Evolutionary conservation across 2,797 vertebrate species (phyloP).

Genomic region (Leptatherina wallacei): DNA sequence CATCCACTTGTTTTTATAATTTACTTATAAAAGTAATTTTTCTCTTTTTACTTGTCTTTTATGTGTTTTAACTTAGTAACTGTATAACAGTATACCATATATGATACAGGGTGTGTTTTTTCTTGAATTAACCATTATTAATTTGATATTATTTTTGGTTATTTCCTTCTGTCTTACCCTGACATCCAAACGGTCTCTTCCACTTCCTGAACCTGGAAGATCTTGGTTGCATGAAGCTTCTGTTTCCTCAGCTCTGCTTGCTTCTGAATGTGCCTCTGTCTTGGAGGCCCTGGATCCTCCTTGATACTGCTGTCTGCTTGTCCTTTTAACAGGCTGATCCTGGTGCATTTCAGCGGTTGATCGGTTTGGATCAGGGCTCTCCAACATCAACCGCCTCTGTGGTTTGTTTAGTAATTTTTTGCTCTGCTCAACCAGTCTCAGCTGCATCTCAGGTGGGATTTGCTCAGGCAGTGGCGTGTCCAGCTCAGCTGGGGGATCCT

Average conservation of each 20-base stretch:
- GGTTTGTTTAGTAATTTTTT: slow-evolving; percentile 53
- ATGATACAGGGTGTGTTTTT: not conserved
- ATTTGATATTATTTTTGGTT: not conserved
- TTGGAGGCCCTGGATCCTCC: slow-evolving; percentile 37
- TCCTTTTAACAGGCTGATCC: slow-evolving; percentile 36
- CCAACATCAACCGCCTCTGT: slow-evolving; percentile 36
- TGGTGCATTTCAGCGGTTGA: slow-evolving; percentile 32
- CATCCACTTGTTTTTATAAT: too few relatives aligned
- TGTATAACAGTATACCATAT: not conserved
- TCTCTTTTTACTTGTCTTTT: too few relatives aligned
- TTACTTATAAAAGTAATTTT: too few relatives aligned
- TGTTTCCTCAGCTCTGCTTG: slow-evolving; percentile 20
- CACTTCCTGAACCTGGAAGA: slow-evolving; percentile 29
- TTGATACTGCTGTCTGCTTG: slow-evolving; percentile 48
- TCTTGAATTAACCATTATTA: not conserved
- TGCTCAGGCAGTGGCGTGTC: slow-evolving; percentile 71
- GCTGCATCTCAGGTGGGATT: slow-evolving; percentile 60
- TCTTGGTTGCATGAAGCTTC: slow-evolving; percentile 40
- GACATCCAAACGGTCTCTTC: slow-evolving; percentile 20
- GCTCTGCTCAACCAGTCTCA: slow-evolving; percentile 40
- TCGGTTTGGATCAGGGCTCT: slow-evolving; percentile 40
- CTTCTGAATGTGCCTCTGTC: slow-evolving; percentile 45
- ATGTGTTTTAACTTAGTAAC: too few relatives aligned
- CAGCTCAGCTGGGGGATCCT: slow-evolving; percentile 79
- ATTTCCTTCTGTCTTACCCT: slow-evolving; percentile 52